Base-by-base conservation (phyloP, 1,140 invertebrate genomes). In the Cylas formicarius region DNA sequence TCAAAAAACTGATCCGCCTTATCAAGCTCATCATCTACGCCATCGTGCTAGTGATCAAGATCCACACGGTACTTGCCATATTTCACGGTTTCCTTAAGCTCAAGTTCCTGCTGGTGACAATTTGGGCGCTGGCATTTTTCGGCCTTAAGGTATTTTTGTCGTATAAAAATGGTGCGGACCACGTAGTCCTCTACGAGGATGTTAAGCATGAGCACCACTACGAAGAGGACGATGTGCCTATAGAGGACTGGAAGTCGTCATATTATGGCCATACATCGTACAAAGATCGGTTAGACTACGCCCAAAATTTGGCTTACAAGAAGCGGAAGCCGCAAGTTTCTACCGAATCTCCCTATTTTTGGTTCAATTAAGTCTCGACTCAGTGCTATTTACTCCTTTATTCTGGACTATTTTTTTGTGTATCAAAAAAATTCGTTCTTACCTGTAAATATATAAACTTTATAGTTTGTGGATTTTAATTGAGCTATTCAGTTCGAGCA, bases 131-230 rank as follows among this genome's bases (percentile, higher is more conserved):
- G 14, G 46, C 39, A 3, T 31, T 48, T 6, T 20, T 48, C n/a
- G 46, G 32, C 3, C 18, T 21, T 7, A 48, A 48, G 22, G 34
- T 48, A 4, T 48, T 27, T 23, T 8, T 42, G 6, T 11, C 20
- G 10, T 18, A 28, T 20, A 48, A 48, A 31, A 13, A 33, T 24
- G 21, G 24, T 32, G 32, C 18, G 11, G 35, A 26, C 4, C 13
- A 33, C 2, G 39, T 48, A 4, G 29, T 48, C 14, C 21, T 48
- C 14, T 40, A 48, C 23, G 46, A 48, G 20, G 46, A 48, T 17
- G 39, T 42, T 29, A 38, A 48, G 21, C 46, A 48, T 22, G 46
- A 48, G 11, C 44, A 46, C n/a, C 44, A 46, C 13, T 46, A 46
- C 21, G 44, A 46, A 16, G 26, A 45, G 6, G 35, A 39, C 13